These are phyloP conservation scores for Pagetopsis macropterus DNA, from an alignment of 2,797 vertebrate species.

Conservation along the genomic window DNA sequence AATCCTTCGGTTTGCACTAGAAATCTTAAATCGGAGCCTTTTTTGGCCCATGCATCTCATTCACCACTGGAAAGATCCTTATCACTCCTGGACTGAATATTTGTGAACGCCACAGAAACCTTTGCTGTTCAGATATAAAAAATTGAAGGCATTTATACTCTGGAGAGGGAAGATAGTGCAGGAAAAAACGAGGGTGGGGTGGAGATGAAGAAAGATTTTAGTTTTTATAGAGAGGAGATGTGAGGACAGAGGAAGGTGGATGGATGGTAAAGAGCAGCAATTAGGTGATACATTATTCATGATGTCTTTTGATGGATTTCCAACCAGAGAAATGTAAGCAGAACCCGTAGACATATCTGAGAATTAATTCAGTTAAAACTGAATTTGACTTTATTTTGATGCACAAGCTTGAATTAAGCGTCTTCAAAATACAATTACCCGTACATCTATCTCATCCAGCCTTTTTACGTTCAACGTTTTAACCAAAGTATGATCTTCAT, in stretches of 20 bases:
- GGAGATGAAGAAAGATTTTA: slow-evolving; percentile 63
- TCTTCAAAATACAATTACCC: slow-evolving; percentile 39
- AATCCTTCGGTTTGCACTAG: slow-evolving; percentile 77
- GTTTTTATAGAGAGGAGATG: slow-evolving; percentile 69
- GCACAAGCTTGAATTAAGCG: slow-evolving; percentile 52
- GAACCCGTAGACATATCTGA: slow-evolving; percentile 47
- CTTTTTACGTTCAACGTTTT: slow-evolving; percentile 36
- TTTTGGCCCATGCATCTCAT: slow-evolving; percentile 51
- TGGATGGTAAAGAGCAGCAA: slow-evolving; percentile 81
- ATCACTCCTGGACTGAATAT: slow-evolving; percentile 70
- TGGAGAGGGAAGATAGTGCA: slow-evolving; percentile 62
- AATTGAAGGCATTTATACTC: slow-evolving; percentile 80
- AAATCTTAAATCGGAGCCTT: slow-evolving; percentile 50
- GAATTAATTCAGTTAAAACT: slow-evolving; percentile 51
- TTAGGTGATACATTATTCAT: slow-evolving; percentile 84
- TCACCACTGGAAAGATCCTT: slow-evolving; percentile 74
- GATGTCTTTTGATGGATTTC: slow-evolving; percentile 64
- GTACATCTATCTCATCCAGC: slow-evolving; percentile 13
- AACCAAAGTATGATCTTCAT: slow-evolving; percentile 68
- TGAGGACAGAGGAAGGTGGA: slow-evolving; percentile 58
- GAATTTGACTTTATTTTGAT: slow-evolving; percentile 51
- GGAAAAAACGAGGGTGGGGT: slow-evolving; percentile 33
- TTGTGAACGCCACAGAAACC: slow-evolving; percentile 58
- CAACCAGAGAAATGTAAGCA: slow-evolving; percentile 67
- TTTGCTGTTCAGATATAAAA: slow-evolving; percentile 73